phyloP scores from a whole-genome alignment of 2,888 invertebrate species.

The Cyclophora punctaria region DNA sequence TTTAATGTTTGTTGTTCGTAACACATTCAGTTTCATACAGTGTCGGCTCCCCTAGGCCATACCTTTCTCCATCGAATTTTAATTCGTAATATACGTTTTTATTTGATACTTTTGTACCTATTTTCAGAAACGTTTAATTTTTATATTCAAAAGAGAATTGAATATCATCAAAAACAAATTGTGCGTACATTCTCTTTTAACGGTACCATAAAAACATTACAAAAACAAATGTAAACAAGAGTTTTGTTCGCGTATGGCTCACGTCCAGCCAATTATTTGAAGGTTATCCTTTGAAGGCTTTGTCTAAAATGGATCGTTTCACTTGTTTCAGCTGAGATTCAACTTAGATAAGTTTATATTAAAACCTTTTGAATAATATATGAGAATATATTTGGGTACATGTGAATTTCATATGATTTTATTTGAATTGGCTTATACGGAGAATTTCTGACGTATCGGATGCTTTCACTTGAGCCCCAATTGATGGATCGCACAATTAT shows the following conservation, averaged over 20 bases:
- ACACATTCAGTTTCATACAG: conserved; percentile 6
- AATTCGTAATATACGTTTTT: conserved; percentile 18
- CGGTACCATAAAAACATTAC: conserved; percentile 24
- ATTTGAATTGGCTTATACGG: conserved; percentile 8
- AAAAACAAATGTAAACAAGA: conserved; percentile 22
- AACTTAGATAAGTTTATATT: conserved; percentile 13
- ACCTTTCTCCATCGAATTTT: conserved; percentile 18
- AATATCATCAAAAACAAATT: conserved; percentile 16
- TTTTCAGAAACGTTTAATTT: conserved; percentile 10
- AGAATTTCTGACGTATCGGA: conserved; percentile 13
- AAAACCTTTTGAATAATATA: conserved; percentile 19
- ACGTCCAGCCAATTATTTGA: conserved; percentile 22
- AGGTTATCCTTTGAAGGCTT: conserved; percentile 18
- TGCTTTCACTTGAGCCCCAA: neutral
- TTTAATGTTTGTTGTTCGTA: conserved; percentile 9
- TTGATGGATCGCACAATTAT: neutral
- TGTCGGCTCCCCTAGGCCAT: conserved; percentile 13
- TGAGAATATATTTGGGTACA: conserved; percentile 18
- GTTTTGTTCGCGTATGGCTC: conserved; percentile 18
- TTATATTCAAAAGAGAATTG: conserved; percentile 12
- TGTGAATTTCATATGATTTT: conserved; percentile 14
- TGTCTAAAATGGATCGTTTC: conserved; percentile 13
- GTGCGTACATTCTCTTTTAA: conserved; percentile 21
- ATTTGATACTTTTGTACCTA: conserved; percentile 11
- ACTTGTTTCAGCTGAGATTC: conserved; percentile 10